phyloP scores from a whole-genome alignment of 2,797 vertebrate genomes.

The Champsocephalus esox region DNA sequence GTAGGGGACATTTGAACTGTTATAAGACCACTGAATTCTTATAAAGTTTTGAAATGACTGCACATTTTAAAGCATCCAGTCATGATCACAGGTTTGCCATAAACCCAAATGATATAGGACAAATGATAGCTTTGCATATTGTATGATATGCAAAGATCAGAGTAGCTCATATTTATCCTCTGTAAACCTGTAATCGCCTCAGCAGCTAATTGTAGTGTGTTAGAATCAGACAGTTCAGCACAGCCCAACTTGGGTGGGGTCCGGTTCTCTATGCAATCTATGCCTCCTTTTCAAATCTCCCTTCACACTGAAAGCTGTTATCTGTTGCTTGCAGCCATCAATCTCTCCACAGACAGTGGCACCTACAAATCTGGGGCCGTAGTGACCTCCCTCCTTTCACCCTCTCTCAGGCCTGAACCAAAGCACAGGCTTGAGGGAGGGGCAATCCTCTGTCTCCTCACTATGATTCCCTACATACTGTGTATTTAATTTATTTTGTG shows the following conservation, averaged over 20 bases:
- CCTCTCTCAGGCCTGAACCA: constrained; percentile 48
- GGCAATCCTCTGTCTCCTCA: constrained; percentile 40
- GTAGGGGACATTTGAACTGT: constrained; percentile 29
- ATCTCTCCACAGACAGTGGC: constrained; percentile 76
- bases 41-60: constrained; percentile 7
- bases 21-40: constrained; percentile 3
- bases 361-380: constrained; percentile 75
- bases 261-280: constrained; percentile 64
- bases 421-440: constrained; percentile 5
- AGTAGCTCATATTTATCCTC: constrained; percentile 52
- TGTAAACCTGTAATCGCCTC: constrained; percentile 70
- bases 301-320: constrained; percentile 71
- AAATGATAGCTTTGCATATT: constrained; percentile 42
- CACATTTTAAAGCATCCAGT: neutral
- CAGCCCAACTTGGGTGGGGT: constrained; percentile 62
- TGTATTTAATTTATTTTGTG: neutral
- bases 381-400: constrained; percentile 49
- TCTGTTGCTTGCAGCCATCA: constrained; percentile 75
- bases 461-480: neutral
- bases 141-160: constrained; percentile 27
- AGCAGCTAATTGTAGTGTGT: constrained; percentile 69
- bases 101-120: constrained; percentile 29
- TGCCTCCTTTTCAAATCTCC: constrained; percentile 69
- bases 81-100: constrained; percentile 11
- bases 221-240: constrained; percentile 50